Base-by-base conservation (phyloP, 2,888 invertebrate genomes). In the Cephonodes hylas region DNA sequence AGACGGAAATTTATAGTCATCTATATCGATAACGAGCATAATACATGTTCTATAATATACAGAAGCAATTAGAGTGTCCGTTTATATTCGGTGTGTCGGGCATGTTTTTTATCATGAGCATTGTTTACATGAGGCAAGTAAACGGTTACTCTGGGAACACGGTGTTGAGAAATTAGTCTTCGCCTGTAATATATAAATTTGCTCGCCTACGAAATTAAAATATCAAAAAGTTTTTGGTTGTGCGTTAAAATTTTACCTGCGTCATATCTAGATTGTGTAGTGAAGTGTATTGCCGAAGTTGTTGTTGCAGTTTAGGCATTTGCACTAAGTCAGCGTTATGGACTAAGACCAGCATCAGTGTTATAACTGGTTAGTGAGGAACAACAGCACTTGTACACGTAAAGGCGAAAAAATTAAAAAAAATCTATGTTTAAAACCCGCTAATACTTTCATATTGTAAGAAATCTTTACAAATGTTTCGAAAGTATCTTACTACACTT, bases 61-160 rank as follows among this genome's bases (percentile, higher is more conserved):
- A 42, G 62, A 64, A 68, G 65, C 63, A 66, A 61, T 66, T 66
- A 62, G 62, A 34, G 59, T 42, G 60, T 63, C 58, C 64, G 64
- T 53, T 61, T 65, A 62, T 46, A 60, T 61, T 61, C 46, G 58
- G 64, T 44, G 60, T 62, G 59, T 18, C 60, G 34, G 48, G 58
- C 31, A 60, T 66, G 65, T 66, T 70, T 62, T 72, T 58, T 64
- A 70, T 66, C 64, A 66, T 13, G 56, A 59, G 60, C 65, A 60
- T 63, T 69, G 66, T 73, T 73, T 68, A 68, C 60, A 22, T 56
- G 64, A 27, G 61, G 15, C 42, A 34, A 58, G 64, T 59, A 62
- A 69, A 63, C 63, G 59, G 64, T 64, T 58, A 60, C 53, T 8
- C 61, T 66, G 65, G 22, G 23, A 42, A 58, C 27, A 53, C 15